These are phyloP conservation scores for Seira ritae DNA, from an alignment of 2,888 invertebrate genomes.

Conservation along the genomic window DNA sequence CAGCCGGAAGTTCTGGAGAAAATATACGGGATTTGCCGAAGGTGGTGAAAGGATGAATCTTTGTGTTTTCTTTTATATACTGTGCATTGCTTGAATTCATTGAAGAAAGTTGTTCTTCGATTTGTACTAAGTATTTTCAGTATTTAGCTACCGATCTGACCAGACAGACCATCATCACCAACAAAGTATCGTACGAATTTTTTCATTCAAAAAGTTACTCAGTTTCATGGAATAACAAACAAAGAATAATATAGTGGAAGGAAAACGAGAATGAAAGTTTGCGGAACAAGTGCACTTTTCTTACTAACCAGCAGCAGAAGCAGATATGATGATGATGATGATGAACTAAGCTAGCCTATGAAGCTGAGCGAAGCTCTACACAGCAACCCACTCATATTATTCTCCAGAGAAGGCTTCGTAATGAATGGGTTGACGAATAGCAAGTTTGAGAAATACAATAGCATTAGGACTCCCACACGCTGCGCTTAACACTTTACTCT, in stretches of 20 bases:
- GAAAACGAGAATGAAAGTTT: not conserved
- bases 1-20: not conserved
- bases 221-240: constrained; percentile 23
- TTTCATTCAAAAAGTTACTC: not conserved
- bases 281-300: not conserved
- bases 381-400: not conserved
- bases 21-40: not conserved
- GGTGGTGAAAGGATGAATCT: not conserved
- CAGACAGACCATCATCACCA: too few relatives aligned
- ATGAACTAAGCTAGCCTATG: too few relatives aligned
- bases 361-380: too few relatives aligned
- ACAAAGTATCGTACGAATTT: too few relatives aligned
- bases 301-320: not conserved
- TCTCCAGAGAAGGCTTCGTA: not conserved
- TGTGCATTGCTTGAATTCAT: not conserved
- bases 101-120: constrained; percentile 32
- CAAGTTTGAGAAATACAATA: not conserved
- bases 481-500: not conserved
- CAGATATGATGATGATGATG: not conserved
- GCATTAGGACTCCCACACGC: not conserved
- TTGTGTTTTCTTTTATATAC: not conserved
- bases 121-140: not conserved
- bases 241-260: not conserved
- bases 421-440: too few relatives aligned
- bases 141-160: too few relatives aligned